Evolutionary conservation across 2,113 vertebrate genomes (phyloP).

Genomic region (Nycticorax nycticorax): DNA sequence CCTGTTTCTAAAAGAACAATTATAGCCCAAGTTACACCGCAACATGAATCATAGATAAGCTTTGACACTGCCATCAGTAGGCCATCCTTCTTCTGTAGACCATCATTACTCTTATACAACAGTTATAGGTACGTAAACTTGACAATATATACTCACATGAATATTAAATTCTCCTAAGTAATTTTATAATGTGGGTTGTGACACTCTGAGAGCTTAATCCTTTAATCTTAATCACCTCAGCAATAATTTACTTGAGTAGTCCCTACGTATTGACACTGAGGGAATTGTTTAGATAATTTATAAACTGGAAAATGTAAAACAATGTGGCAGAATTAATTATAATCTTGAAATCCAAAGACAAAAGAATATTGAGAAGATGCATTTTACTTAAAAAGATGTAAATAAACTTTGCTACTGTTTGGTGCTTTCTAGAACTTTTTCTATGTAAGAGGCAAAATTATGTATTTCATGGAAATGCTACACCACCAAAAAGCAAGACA

Average conservation of each 20-base stretch:
- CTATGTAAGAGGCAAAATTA: background rate
- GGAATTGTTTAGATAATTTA: background rate
- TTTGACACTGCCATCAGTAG: background rate
- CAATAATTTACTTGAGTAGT: background rate
- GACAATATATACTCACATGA: background rate
- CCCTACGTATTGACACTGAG: background rate
- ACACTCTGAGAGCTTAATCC: background rate
- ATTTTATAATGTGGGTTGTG: background rate
- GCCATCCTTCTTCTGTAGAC: background rate
- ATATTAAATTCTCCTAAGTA: background rate
- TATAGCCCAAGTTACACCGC: background rate
- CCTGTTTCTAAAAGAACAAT: background rate
- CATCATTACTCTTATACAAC: background rate
- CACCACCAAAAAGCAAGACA: background rate
- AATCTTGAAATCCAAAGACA: background rate
- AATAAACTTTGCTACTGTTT: background rate
- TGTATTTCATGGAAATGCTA: background rate
- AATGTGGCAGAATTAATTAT: background rate
- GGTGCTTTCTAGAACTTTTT: background rate
- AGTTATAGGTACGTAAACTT: background rate
- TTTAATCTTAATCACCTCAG: background rate
- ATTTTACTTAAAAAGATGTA: background rate
- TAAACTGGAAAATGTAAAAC: background rate
- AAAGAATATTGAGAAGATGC: background rate
- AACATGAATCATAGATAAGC: background rate